These are phyloP conservation scores for Keiferia lycopersicella DNA, from an alignment of 2,888 invertebrate genomes.

Conservation along the genomic window DNA sequence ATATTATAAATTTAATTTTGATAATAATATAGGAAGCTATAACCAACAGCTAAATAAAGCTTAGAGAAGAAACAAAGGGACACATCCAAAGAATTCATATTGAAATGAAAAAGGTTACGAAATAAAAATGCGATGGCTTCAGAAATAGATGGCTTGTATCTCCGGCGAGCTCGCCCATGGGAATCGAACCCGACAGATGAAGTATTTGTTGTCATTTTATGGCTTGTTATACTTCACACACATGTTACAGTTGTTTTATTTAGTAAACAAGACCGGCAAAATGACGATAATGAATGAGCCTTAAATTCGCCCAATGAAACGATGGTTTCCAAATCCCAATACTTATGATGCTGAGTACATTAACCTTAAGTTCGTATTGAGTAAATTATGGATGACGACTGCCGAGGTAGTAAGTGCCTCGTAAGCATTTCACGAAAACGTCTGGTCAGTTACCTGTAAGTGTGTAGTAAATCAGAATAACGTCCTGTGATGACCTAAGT, in stretches of 20 bases:
- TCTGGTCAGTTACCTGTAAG: conserved; percentile 16
- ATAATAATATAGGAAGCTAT: not conserved
- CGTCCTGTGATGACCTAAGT: conserved; percentile 5
- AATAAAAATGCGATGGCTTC: conserved; percentile 34
- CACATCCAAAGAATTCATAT: not conserved
- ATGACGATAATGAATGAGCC: not conserved
- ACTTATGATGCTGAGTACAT: not conserved
- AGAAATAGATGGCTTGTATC: conserved; percentile 35
- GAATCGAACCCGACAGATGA: conserved; percentile 12
- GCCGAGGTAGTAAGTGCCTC: not conserved
- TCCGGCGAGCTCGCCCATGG: conserved; percentile 19
- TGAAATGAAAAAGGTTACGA: conserved; percentile 28
- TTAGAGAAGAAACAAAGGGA: no score
- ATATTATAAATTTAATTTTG: no score
- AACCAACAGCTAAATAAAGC: not conserved
- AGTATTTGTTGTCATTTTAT: conserved; percentile 17
- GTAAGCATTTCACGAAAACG: conserved; percentile 11
- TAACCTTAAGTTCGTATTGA: not conserved
- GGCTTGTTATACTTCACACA: not conserved
- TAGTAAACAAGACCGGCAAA: not conserved
- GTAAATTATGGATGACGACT: not conserved
- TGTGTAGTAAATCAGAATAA: not conserved
- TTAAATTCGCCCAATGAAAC: no score
- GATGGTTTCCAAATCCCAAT: not conserved
- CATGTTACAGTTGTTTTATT: conserved; percentile 3